Conservation (phyloP, 2,888 invertebrate genomes). For the Drosophila helvetica region DNA sequence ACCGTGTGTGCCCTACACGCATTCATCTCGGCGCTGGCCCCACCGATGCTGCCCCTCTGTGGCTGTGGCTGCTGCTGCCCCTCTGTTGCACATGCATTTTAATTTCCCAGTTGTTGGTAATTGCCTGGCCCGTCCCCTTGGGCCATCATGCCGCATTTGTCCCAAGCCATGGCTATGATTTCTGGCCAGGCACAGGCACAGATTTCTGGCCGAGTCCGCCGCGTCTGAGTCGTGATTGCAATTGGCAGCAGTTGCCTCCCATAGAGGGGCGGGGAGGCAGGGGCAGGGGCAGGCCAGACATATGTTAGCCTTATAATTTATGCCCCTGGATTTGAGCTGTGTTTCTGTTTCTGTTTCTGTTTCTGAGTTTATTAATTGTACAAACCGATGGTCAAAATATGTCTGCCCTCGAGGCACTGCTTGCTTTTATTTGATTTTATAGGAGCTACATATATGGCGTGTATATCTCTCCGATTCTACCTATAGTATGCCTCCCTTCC, state of each 20-base stretch:
- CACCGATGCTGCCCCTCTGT: conserved; percentile 15
- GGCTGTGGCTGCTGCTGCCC: conserved; percentile 22
- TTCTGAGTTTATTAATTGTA: conserved; percentile 74
- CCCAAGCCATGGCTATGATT: conserved; percentile 72
- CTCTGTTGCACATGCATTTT: conserved; percentile 42
- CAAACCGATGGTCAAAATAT: conserved; percentile 52
- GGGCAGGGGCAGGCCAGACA: conserved; percentile 56
- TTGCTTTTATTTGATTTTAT: conserved; percentile 39
- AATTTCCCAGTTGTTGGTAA: conserved; percentile 62
- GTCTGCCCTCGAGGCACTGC: conserved; percentile 44
- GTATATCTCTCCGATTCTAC: background rate
- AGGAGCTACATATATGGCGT: background rate
- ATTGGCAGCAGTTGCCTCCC: conserved; percentile 65
- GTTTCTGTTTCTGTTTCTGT: conserved; percentile 25
- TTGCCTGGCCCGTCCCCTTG: conserved; percentile 70
- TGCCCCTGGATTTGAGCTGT: conserved; percentile 37
- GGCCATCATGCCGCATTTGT: conserved; percentile 80
- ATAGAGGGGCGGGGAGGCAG: conserved; percentile 6
- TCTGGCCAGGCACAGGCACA: conserved; percentile 27
- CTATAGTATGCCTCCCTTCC: background rate
- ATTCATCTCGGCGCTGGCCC: conserved; percentile 41
- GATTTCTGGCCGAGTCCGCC: conserved; percentile 23
- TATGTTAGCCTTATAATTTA: conserved; percentile 77
- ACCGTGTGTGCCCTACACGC: conserved; percentile 71
- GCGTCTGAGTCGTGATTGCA: conserved; percentile 72